Conservation (phyloP, 2,113 vertebrate genomes). For the Gambusia holbrooki region DNA sequence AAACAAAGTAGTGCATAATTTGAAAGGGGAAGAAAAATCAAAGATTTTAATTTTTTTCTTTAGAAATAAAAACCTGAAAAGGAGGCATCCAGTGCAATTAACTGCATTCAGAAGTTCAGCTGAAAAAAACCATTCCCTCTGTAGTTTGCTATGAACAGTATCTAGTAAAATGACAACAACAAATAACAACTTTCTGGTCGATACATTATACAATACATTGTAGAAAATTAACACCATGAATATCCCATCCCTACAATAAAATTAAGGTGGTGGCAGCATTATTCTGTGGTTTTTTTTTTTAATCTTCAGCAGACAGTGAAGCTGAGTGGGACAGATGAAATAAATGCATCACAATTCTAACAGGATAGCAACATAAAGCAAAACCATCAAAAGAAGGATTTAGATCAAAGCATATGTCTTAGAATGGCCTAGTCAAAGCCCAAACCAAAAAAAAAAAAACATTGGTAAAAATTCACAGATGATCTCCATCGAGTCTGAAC, state of each 20-base stretch:
- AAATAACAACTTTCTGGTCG: background rate
- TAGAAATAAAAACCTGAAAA: background rate
- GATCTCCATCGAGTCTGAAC: background rate
- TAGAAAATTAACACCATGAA: too few relatives aligned
- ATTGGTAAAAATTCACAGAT: background rate
- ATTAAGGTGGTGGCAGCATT: background rate
- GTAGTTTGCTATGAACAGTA: background rate
- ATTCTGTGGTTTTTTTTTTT: background rate
- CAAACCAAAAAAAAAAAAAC: background rate
- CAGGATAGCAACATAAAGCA: background rate
- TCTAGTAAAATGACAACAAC: background rate
- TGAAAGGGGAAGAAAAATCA: background rate
- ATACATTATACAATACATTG: background rate
- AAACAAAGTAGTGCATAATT: background rate
- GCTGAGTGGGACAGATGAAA: background rate
- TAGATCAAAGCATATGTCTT: background rate
- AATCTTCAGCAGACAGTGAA: background rate
- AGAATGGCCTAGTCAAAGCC: background rate
- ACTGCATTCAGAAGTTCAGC: background rate
- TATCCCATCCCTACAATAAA: too few relatives aligned
- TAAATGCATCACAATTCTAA: background rate
- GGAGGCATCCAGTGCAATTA: background rate
- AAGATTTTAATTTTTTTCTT: background rate
- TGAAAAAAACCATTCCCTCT: background rate
- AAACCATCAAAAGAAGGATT: background rate